phyloP scores from a whole-genome alignment of 2,797 vertebrate genomes.

The Syndactyla subalaris region DNA sequence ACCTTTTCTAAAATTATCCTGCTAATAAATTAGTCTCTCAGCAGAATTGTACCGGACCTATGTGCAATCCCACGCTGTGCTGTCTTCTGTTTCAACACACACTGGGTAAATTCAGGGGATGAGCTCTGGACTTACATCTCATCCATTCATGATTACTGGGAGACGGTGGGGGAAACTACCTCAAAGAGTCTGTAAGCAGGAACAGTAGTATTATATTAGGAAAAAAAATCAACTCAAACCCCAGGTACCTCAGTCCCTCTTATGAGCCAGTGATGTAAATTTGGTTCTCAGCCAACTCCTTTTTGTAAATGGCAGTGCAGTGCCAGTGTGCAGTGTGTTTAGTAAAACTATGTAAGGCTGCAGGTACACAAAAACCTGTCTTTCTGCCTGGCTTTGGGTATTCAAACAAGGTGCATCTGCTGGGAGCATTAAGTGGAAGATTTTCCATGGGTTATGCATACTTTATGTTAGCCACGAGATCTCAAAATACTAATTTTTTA shows the following conservation, averaged over 20 bases:
- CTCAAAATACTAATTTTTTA: neutral
- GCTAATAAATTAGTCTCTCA: neutral
- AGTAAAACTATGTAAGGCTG: neutral
- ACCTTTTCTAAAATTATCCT: neutral
- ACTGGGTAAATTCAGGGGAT: neutral
- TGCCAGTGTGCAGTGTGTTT: neutral
- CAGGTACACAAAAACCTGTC: neutral
- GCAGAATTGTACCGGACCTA: neutral
- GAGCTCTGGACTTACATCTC: neutral
- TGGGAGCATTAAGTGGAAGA: neutral
- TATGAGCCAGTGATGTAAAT: neutral
- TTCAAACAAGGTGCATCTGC: neutral
- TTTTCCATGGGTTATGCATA: neutral
- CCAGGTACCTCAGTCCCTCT: neutral
- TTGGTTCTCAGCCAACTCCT: neutral
- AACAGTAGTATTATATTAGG: neutral
- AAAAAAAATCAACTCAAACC: fast-evolving
- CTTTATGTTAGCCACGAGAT: neutral
- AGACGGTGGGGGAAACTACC: neutral
- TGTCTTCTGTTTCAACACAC: neutral
- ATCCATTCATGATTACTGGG: neutral
- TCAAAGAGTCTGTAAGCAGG: neutral
- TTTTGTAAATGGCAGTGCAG: neutral
- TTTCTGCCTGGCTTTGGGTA: neutral
- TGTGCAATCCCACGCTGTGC: neutral